phyloP scores from a whole-genome alignment of 2,797 vertebrate genomes.

The Simalia tracyae region DNA sequence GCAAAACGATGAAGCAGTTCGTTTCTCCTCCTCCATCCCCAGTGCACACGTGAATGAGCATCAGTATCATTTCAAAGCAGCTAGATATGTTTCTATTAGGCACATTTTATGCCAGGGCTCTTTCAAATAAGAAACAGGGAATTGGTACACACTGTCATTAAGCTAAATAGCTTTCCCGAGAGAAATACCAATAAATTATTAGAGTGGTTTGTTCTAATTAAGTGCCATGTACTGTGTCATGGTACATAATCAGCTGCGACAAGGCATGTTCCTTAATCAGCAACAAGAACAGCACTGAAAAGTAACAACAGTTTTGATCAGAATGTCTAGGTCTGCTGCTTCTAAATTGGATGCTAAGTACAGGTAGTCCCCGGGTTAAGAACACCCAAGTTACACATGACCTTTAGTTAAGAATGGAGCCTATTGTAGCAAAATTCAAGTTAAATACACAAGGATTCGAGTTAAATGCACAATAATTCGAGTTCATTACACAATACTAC shows the following conservation, averaged over 20 bases:
- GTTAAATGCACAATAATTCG: too few relatives aligned
- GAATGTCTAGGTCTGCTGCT: slow-evolving; percentile 1
- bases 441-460: too few relatives aligned
- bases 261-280: background rate
- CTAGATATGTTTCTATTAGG: slow-evolving; percentile 20
- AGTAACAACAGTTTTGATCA: slow-evolving; percentile 1
- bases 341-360: background rate
- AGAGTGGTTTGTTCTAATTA: slow-evolving; percentile 18
- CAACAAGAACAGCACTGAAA: background rate
- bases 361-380: too few relatives aligned
- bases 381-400: too few relatives aligned
- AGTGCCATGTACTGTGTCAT: slow-evolving; percentile 22
- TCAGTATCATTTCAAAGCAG: background rate
- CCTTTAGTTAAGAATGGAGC: too few relatives aligned
- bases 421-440: too few relatives aligned
- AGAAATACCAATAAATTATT: slow-evolving; percentile 7
- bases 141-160: background rate
- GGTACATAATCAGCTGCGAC: background rate
- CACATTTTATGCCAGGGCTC: slow-evolving; percentile 5
- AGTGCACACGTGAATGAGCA: slow-evolving; percentile 17
- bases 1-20: background rate
- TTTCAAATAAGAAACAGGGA: slow-evolving; percentile 23
- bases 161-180: slow-evolving; percentile 22
- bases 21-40: background rate
- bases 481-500: too few relatives aligned